Evolutionary conservation across 2,888 invertebrate species (phyloP).

Genomic region (Dryococelus australis): DNA sequence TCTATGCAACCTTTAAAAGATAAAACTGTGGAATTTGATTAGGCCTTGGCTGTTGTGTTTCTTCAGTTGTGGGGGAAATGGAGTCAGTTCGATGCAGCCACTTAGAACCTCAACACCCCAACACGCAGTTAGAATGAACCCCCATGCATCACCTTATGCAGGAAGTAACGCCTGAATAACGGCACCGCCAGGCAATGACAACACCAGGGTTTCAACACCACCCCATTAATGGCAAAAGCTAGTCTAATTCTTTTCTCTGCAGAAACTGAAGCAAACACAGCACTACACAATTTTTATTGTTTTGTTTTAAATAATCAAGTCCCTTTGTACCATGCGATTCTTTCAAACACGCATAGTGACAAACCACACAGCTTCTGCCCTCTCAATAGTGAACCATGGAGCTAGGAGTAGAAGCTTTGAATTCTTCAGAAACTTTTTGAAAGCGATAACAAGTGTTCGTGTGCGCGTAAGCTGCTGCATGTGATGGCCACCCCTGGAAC

Average conservation of each 20-base stretch:
- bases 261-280: background rate
- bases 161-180: too few species aligned
- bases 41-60: too few species aligned
- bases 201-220: background rate
- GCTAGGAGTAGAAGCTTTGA: constrained; percentile 6
- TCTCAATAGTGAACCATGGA: background rate
- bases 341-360: background rate
- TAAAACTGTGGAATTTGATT: too few species aligned
- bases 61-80: too few species aligned
- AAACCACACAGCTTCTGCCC: background rate
- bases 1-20: too few species aligned
- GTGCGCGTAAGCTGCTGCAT: constrained; percentile 16
- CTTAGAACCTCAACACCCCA: too few species aligned
- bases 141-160: too few species aligned
- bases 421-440: constrained; percentile 1
- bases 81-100: too few species aligned
- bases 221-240: background rate
- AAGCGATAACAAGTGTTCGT: constrained; percentile 9
- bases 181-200: too few species aligned
- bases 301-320: background rate
- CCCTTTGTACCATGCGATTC: background rate
- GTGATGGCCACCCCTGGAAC: background rate
- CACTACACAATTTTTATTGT: too few species aligned
- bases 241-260: background rate
- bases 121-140: too few species aligned